Conservation (phyloP, 2,888 invertebrate species). For the Brenthis daphne region DNA sequence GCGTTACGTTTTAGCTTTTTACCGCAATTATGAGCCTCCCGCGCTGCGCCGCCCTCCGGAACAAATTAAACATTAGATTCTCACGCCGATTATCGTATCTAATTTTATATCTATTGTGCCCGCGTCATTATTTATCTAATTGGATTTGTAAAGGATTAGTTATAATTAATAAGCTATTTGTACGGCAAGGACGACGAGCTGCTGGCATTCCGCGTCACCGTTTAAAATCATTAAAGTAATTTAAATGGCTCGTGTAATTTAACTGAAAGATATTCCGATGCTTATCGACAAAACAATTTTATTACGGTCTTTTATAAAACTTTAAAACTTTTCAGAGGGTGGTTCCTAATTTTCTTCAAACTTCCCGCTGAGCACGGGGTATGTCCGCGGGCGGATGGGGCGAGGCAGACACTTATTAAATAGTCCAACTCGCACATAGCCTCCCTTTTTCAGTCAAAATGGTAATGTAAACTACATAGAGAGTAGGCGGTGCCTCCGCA, state of each 20-base stretch:
- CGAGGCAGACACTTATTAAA: slow-evolving; percentile 58
- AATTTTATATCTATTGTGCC: slow-evolving; percentile 28
- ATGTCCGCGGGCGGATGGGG: slow-evolving; percentile 25
- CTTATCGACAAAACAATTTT: slow-evolving; percentile 1
- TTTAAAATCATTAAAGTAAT: slow-evolving; percentile 2
- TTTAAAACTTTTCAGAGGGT: slow-evolving; percentile 29
- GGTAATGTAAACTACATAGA: slow-evolving; percentile 69
- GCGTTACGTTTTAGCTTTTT: slow-evolving; percentile 45
- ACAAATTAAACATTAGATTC: slow-evolving; percentile 62
- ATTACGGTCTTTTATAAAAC: slow-evolving; percentile 15
- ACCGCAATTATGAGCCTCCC: slow-evolving; percentile 44
- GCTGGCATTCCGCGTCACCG: background rate
- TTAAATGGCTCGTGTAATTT: slow-evolving; percentile 7
- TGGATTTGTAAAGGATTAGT: slow-evolving; percentile 25
- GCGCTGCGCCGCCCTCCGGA: slow-evolving; percentile 54
- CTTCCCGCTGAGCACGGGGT: slow-evolving; percentile 14
- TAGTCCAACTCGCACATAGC: slow-evolving; percentile 53
- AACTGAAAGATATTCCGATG: background rate
- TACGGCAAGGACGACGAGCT: background rate
- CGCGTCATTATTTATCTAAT: slow-evolving; percentile 22
- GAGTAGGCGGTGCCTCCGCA: slow-evolving; percentile 51
- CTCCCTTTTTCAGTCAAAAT: slow-evolving; percentile 66
- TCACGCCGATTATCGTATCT: slow-evolving; percentile 45
- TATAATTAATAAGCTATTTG: slow-evolving; percentile 14
- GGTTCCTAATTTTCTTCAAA: slow-evolving; percentile 14